Conservation (phyloP, 2,888 invertebrate species). For the Caenorhabditis afra region DNA sequence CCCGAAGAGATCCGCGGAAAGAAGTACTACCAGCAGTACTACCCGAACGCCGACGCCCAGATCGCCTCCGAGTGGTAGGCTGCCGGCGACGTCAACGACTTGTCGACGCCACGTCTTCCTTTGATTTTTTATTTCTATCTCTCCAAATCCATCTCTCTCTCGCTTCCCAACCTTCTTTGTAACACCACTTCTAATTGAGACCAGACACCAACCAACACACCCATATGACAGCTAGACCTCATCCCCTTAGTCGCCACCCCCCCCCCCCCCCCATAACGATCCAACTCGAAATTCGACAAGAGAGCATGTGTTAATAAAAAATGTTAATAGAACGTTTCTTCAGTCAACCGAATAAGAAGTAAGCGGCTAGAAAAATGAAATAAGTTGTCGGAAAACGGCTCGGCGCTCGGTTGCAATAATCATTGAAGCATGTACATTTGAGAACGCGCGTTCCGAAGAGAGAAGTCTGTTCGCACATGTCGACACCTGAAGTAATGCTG, state of each 20-base stretch:
- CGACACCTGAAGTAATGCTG: slow-evolving; percentile 69
- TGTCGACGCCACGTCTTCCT: slow-evolving; percentile 1
- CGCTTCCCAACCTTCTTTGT: too few relatives aligned
- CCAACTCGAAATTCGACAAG: slow-evolving; percentile 43
- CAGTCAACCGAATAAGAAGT: slow-evolving; percentile 43
- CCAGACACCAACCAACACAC: background rate
- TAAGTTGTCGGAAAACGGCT: slow-evolving; percentile 13
- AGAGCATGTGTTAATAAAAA: slow-evolving; percentile 58
- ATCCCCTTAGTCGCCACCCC: slow-evolving; percentile 23
- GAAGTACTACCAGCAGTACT: slow-evolving; percentile 51
- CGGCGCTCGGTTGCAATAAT: slow-evolving; percentile 72
- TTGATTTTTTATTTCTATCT: background rate
- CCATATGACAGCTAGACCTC: slow-evolving; percentile 26
- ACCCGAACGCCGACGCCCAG: slow-evolving; percentile 26
- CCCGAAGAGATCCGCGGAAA: slow-evolving; percentile 55
- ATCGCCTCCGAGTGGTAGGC: slow-evolving; percentile 35
- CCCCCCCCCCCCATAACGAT: slow-evolving; percentile 3
- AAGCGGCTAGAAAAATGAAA: slow-evolving; percentile 26
- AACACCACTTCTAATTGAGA: background rate
- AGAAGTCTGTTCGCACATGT: slow-evolving; percentile 76
- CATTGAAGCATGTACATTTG: slow-evolving; percentile 76
- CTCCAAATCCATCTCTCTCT: too few relatives aligned
- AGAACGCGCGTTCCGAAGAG: slow-evolving; percentile 75
- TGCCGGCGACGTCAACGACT: background rate
- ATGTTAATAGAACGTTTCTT: slow-evolving; percentile 41